Base-by-base conservation (phyloP, 2,888 invertebrate genomes). In the Vannuccia rotundouncinata region DNA sequence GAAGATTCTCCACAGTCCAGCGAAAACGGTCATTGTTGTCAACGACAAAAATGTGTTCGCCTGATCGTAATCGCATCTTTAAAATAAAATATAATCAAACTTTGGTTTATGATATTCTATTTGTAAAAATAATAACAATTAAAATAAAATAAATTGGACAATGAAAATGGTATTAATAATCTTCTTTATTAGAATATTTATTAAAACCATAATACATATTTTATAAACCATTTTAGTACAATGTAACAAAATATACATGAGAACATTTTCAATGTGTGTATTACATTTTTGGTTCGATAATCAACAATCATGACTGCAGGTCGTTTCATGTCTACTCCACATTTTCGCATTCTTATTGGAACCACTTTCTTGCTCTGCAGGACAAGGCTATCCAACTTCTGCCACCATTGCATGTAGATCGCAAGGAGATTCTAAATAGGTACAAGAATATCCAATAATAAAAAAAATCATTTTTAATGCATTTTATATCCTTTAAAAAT, bases 371-470 rank as follows among this genome's bases (percentile, higher is more conserved):
- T 31, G 28, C 78, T 78, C 25, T 78, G 78, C 2, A 28, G 76
- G 27, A 78, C 74, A 22, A 78, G 78, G 22, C 25, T 22, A 75
- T 78, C 78, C 29, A 78, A 31, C 29, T 59, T 31, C 78, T 78
- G 78, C 78, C 78, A 78, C 78, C 78, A 78, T 29, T 78, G 78
- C 66, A 78, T 31, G 29, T 75, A 75, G 2, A 75, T 2, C 1
- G 30, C 31, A 2, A 75, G 27, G 2, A 25, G 30, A 28, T 28
- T 31, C 75, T 75, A 28, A 73, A n/a, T n/a, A 73, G 10, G 10
- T 27, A 73, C 5, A 25, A 22, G 74, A 73, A 73, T 13, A 45
- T 45, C 5, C 5, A 45, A 13, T 45, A 45, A 17, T 45, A 5
- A 13, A 13, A 45, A 13, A 45, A 17, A 13, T 13, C 17, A 45